phyloP scores from a whole-genome alignment of 2,888 invertebrate genomes.

The Brachyptera risi region DNA sequence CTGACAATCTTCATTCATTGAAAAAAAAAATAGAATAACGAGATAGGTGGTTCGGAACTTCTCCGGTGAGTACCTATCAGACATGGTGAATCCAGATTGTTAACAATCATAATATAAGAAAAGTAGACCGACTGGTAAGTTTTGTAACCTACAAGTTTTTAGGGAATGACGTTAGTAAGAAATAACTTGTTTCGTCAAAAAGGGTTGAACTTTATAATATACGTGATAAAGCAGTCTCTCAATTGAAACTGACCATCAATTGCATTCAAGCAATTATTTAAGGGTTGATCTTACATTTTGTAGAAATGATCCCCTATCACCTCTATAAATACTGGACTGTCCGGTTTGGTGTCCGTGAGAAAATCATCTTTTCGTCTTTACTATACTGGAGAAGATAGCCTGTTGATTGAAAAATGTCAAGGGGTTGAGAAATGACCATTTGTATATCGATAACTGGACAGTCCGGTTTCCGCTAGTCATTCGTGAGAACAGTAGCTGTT shows the following conservation, averaged over 20 bases:
- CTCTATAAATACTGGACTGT: slow-evolving; percentile 3
- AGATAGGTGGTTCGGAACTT: slow-evolving; percentile 1
- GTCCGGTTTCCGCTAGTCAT: background rate
- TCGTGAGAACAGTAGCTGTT: background rate
- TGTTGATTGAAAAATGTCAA: background rate
- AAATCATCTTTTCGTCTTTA: slow-evolving; percentile 4
- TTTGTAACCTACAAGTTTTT: slow-evolving; percentile 4
- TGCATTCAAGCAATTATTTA: slow-evolving; percentile 13
- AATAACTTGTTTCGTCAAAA: slow-evolving; percentile 6
- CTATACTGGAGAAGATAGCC: slow-evolving; percentile 1
- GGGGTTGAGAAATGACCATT: slow-evolving; percentile 13
- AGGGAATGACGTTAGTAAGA: background rate
- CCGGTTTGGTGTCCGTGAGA: slow-evolving; percentile 18
- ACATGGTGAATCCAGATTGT: background rate
- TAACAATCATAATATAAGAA: background rate
- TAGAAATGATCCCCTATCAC: slow-evolving; percentile 9
- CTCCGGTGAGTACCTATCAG: background rate
- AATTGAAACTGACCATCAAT: slow-evolving; percentile 21
- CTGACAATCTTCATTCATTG: background rate
- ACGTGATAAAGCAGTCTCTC: background rate
- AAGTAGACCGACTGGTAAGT: slow-evolving; percentile 14
- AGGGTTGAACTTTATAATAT: background rate
- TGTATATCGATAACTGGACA: slow-evolving; percentile 3
- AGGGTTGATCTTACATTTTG: slow-evolving; percentile 16
- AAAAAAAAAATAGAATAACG: slow-evolving; percentile 15